These are phyloP conservation scores for Hemithea aestivaria DNA, from an alignment of 2,888 invertebrate species.

Conservation along the genomic window DNA sequence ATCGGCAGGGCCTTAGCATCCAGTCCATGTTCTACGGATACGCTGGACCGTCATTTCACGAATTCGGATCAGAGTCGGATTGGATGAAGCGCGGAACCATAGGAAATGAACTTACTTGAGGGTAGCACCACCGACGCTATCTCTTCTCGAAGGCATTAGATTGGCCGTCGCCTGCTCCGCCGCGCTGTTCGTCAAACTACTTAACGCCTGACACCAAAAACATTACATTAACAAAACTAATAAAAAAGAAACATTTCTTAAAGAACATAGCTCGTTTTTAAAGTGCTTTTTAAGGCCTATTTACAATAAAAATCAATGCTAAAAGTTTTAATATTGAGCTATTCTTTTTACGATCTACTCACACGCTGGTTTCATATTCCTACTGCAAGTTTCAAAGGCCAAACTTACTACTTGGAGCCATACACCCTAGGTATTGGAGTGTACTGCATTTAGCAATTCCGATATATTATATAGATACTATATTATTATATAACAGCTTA, in stretches of 20 bases:
- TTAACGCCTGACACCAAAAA: slow-evolving; percentile 81
- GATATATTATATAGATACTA: too few relatives aligned
- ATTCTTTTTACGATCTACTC: slow-evolving; percentile 15
- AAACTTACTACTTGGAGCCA: slow-evolving; percentile 30
- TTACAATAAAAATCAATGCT: slow-evolving; percentile 11
- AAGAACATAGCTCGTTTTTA: slow-evolving; percentile 6
- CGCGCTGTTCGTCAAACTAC: slow-evolving; percentile 85
- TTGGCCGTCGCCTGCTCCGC: slow-evolving; percentile 76
- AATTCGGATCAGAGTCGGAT: too few relatives aligned
- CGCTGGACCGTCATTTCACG: too few relatives aligned
- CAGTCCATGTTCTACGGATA: too few relatives aligned
- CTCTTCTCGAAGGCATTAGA: slow-evolving; percentile 83
- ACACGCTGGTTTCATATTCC: slow-evolving; percentile 12
- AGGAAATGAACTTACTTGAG: slow-evolving; percentile 63
- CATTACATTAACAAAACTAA: slow-evolving; percentile 4
- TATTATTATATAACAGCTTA: slow-evolving; percentile 13
- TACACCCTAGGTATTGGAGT: slow-evolving; percentile 10
- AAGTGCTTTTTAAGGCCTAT: slow-evolving; percentile 14
- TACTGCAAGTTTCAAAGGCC: slow-evolving; percentile 20
- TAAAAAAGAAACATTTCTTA: background rate
- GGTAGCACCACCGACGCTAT: slow-evolving; percentile 81
- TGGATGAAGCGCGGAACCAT: too few relatives aligned
- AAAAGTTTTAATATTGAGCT: slow-evolving; percentile 10
- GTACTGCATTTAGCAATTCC: slow-evolving; percentile 18
- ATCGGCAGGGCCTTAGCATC: too few relatives aligned